Conservation (phyloP, 1,140 invertebrate species). For the Magallana ariakensis region DNA sequence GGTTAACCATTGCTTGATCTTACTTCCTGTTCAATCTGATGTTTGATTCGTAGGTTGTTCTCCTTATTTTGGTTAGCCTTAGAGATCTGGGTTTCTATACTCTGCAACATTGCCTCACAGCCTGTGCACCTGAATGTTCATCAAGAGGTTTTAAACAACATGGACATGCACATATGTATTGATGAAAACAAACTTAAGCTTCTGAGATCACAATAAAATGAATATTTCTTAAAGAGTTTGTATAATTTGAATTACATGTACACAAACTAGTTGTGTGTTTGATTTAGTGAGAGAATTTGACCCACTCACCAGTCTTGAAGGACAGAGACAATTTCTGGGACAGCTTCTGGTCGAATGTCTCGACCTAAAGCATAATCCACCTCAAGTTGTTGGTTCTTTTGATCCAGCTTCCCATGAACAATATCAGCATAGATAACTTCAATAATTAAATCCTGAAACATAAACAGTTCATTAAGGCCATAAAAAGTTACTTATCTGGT, state of each 20-base stretch:
- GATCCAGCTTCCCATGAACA: slow-evolving; percentile 97
- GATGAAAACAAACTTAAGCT: too few species aligned
- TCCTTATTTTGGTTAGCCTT: slow-evolving; percentile 93
- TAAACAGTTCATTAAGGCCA: background rate
- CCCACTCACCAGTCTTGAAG: slow-evolving; percentile 76
- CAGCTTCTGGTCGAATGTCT: slow-evolving; percentile 88
- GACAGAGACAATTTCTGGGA: slow-evolving; percentile 76
- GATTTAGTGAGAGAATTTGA: too few species aligned
- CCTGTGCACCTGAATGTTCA: slow-evolving; percentile 85
- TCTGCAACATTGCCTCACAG: slow-evolving; percentile 92
- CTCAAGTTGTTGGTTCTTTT: slow-evolving; percentile 94
- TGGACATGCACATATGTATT: slow-evolving; percentile 9
- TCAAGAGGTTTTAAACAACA: background rate
- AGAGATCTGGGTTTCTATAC: slow-evolving; percentile 93
- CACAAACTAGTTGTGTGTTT: too few species aligned
- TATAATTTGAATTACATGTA: too few species aligned
- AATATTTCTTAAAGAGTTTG: too few species aligned
- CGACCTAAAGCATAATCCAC: slow-evolving; percentile 96
- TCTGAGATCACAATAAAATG: too few species aligned
- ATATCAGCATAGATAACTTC: slow-evolving; percentile 98
- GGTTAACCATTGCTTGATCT: slow-evolving; percentile 47
- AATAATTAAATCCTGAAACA: slow-evolving; percentile 91
- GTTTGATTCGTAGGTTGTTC: slow-evolving; percentile 88
- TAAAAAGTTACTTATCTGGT: too few species aligned
- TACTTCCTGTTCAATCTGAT: slow-evolving; percentile 92